Evolutionary conservation across 2,113 vertebrate species (phyloP), one percentile per base, ranked within the genome.

Genomic region (Xyrauchen texanus): DNA sequence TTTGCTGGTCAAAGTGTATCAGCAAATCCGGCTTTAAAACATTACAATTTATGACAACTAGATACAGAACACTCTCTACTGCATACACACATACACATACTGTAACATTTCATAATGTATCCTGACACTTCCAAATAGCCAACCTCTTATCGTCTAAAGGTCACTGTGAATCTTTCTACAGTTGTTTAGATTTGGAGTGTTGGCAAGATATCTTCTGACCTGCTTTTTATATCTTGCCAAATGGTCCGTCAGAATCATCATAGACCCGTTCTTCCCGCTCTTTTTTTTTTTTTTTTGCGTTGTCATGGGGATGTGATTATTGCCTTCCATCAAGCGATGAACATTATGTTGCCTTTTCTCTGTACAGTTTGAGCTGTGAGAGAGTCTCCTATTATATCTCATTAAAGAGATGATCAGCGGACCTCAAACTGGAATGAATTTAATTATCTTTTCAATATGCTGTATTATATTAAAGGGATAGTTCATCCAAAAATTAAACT

Each of bases 281-380:
- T 34, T 34, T 34, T 34, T 45, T 45, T 15, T 16, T 16, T 11
- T 0, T 21, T 0, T 21, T 62, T 76, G 74, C 34, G 74, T 76
- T 66, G 74, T 76, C 74, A 76, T 76, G 74, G 74, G 53, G 62
- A 76, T 76, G 62, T 76, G 61, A 66, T 76, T 76, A 76, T 76
- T 76, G 60, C 62, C 74, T 76, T 65, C 62, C 74, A 55, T 65
- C 61, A 45, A 60, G 72, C 51, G 34, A 76, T 6, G 74, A 76
- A 76, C 51, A 45, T 61, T 47, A 76, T 76, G 74, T 55, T 13
- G 62, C 55, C 61, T 76, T 66, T 62, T 65, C 71, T 74, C 58
- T 63, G 58, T 74, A 52, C 72, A 74, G 58, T 74, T 63, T 74
- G 46, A 74, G 51, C 68, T 55, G 51, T 13, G 7, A 34, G 51